Evolutionary conservation across 2,888 invertebrate species (phyloP), one percentile per base, ranked within the genome.

Genomic region (Drosophila demipolita): DNA sequence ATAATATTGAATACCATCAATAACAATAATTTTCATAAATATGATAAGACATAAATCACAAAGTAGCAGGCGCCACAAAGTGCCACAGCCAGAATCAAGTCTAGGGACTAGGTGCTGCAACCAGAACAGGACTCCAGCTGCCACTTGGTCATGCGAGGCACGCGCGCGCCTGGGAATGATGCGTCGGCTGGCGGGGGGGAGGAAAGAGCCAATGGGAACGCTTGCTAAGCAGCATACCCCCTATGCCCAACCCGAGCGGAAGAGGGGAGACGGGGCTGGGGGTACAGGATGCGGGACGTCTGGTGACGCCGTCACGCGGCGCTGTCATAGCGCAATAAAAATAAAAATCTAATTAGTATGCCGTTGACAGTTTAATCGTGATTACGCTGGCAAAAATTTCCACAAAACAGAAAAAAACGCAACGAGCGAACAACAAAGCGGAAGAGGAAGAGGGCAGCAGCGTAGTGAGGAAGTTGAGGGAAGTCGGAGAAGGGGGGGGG

Each of bases 301-400:
- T 71, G 73, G 75, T 75, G 79, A 71, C 72, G 82, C 73, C 87
- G 85, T 84, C 89, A 87, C 78, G 90, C 85, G 87, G 83, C 72
- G 87, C 84, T 87, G 87, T 90, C 87, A 87, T 82, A 80, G 89
- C 89, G 87, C 75, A 89, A 87, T 87, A 87, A 87, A 87, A 87
- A 91, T 92, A 92, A 91, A 92, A 93, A 90, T 92, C 92, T 93
- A 92, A 92, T 92, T 92, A 92, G 92, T 93, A 92, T 92, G 92
- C 92, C 89, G 93, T 92, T 92, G 92, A 92, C 92, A 92, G 92
- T 92, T 92, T 92, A 92, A 93, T 92, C 92, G 92, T 92, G 91
- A 91, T 92, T 91, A 92, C 92, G 92, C 90, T 88, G 90, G 92
- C 90, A 89, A 92, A 91, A 91, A 90, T 90, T 82, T 87, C 89